Conservation (phyloP, 2,888 invertebrate species). For the Trichogramma dendrolimi region DNA sequence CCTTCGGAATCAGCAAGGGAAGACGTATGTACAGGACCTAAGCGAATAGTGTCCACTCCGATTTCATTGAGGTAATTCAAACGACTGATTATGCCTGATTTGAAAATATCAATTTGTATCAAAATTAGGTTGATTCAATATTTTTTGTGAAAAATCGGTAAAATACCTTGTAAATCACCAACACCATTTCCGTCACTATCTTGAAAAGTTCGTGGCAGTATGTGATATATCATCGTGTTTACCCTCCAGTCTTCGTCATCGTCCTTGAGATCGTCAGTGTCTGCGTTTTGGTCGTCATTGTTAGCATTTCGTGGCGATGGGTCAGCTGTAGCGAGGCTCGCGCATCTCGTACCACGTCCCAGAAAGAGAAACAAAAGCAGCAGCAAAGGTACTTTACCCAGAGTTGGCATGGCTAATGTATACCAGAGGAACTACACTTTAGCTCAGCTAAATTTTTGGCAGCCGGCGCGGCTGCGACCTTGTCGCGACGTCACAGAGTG, state of each 20-base stretch:
- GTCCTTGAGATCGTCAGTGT: neutral
- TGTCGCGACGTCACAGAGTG: neutral
- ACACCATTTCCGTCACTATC: constrained; percentile 42
- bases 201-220: constrained; percentile 41
- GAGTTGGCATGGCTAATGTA: constrained; percentile 10
- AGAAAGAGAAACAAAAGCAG: constrained; percentile 9
- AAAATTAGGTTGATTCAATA: neutral
- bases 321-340: neutral
- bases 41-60: constrained; percentile 39
- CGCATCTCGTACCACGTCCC: neutral
- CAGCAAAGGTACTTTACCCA: constrained; percentile 4
- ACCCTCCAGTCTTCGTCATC: constrained; percentile 39
- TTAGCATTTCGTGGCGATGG: neutral
- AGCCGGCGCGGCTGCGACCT: constrained; percentile 7
- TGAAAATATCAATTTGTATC: constrained; percentile 1
- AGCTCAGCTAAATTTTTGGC: constrained; percentile 8
- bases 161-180: constrained; percentile 41
- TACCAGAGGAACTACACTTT: neutral
- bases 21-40: constrained; percentile 40
- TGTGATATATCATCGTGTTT: constrained; percentile 40
- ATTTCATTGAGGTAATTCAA: constrained; percentile 38
- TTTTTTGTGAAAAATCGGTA: neutral
- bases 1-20: constrained; percentile 39
- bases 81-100: constrained; percentile 37
- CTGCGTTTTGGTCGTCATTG: neutral